Evolutionary conservation across 2,888 invertebrate species (phyloP).

Genomic region (Odontocolon sp.): DNA sequence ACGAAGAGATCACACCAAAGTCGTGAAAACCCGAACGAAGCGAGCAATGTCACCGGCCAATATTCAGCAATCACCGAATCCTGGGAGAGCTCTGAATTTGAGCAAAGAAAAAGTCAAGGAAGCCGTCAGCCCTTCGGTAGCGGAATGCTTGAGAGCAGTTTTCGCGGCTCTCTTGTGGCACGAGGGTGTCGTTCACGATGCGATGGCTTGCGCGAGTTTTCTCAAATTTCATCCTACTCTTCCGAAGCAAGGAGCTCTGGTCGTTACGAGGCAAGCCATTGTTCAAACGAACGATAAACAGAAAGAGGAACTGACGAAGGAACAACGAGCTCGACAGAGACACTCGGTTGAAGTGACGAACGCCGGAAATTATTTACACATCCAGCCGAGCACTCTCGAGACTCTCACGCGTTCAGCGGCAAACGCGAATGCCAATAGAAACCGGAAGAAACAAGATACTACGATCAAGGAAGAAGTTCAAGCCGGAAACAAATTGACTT

Average conservation of each 20-base stretch:
- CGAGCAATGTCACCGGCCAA: conserved; percentile 81
- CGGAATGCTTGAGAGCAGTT: conserved; percentile 95
- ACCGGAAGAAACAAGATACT: conserved; percentile 82
- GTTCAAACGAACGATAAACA: conserved; percentile 80
- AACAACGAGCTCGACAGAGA: conserved; percentile 87
- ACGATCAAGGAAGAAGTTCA: conserved; percentile 83
- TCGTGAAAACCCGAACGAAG: conserved; percentile 78
- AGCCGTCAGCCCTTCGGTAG: conserved; percentile 95
- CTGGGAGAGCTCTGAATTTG: conserved; percentile 72
- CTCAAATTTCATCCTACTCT: conserved; percentile 95
- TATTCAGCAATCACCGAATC: conserved; percentile 79
- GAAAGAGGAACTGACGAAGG: conserved; percentile 82
- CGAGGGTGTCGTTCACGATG: conserved; percentile 98
- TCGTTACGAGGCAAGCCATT: conserved; percentile 85
- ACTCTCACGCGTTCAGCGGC: conserved; percentile 89
- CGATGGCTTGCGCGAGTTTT: conserved; percentile 98
- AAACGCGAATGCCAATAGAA: conserved; percentile 89
- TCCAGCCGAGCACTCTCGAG: conserved; percentile 90
- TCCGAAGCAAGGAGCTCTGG: conserved; percentile 90
- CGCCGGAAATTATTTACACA: conserved; percentile 88
- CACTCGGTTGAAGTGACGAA: conserved; percentile 94
- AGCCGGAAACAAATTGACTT: conserved; percentile 73
- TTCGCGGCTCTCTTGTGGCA: conserved; percentile 99
- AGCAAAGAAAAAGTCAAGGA: conserved; percentile 86
- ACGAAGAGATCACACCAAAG: conserved; percentile 82